Evolutionary conservation across 2,888 invertebrate species (phyloP).

Genomic region (Rugalucina vietnamica): DNA sequence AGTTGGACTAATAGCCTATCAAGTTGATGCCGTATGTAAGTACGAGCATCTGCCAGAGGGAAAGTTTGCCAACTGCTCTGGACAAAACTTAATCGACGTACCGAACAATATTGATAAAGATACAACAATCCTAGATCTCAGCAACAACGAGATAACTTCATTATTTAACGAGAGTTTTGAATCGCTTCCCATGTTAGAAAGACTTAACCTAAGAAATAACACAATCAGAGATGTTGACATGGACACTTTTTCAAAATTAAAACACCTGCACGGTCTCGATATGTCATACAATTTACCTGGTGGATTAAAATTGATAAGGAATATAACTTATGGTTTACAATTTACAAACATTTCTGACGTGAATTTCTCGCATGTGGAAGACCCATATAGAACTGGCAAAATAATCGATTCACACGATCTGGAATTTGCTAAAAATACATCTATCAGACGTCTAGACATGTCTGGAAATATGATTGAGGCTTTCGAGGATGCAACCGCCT

Average conservation of each 20-base stretch:
- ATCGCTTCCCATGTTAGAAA: too few species aligned
- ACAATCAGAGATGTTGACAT: too few species aligned
- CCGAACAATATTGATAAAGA: too few species aligned
- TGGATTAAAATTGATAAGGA: conserved; percentile 25
- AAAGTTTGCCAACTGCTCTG: too few species aligned
- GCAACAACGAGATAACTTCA: too few species aligned
- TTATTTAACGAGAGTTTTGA: too few species aligned
- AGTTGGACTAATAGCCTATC: too few species aligned
- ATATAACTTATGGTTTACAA: conserved; percentile 49
- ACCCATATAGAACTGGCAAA: conserved; percentile 34
- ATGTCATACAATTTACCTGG: conserved; percentile 36
- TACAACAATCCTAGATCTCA: too few species aligned
- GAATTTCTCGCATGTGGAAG: conserved; percentile 26
- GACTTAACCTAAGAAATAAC: too few species aligned
- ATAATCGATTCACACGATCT: conserved; percentile 24
- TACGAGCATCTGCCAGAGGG: too few species aligned
- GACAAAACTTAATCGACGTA: too few species aligned
- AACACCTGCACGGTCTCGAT: conserved; percentile 21
- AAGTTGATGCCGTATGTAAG: too few species aligned
- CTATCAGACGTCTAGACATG: conserved; percentile 25
- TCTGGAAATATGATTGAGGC: conserved; percentile 23
- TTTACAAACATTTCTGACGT: conserved; percentile 37
- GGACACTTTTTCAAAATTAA: background rate
- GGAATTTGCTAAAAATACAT: conserved; percentile 41
- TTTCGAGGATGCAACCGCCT: conserved; percentile 23